Conservation (phyloP, 2,797 vertebrate genomes). For the Pangasius macronema region DNA sequence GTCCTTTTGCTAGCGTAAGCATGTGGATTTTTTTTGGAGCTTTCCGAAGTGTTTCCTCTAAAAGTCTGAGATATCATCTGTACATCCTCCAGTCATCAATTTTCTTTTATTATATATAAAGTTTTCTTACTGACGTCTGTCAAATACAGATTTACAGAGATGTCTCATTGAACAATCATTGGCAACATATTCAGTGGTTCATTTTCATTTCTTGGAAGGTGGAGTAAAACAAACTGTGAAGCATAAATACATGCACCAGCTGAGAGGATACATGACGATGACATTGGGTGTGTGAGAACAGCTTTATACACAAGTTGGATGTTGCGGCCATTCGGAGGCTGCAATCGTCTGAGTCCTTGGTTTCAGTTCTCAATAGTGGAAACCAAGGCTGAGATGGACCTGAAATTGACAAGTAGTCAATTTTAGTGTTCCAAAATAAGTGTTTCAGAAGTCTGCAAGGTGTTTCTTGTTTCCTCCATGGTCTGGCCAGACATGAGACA, state of each 20-base stretch:
- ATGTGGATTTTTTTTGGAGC: neutral
- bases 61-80: slow-evolving; percentile 23
- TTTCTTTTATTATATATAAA: slow-evolving; percentile 17
- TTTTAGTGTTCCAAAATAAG: slow-evolving; percentile 34
- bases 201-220: slow-evolving; percentile 73
- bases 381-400: slow-evolving; percentile 51
- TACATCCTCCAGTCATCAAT: slow-evolving; percentile 30
- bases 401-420: slow-evolving; percentile 31
- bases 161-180: slow-evolving; percentile 53
- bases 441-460: slow-evolving; percentile 27
- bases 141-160: slow-evolving; percentile 49
- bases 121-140: slow-evolving; percentile 25
- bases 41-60: neutral
- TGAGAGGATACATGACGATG: slow-evolving; percentile 66
- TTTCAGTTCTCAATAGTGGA: slow-evolving; percentile 50
- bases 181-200: slow-evolving; percentile 50
- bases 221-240: slow-evolving; percentile 72
- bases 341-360: slow-evolving; percentile 49
- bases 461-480: slow-evolving; percentile 25
- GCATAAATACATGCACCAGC: slow-evolving; percentile 76
- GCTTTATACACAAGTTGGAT: slow-evolving; percentile 72
- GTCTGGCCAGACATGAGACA: slow-evolving; percentile 34
- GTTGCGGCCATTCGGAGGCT: slow-evolving; percentile 60
- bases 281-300: slow-evolving; percentile 60
- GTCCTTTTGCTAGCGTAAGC: slow-evolving; percentile 21